A percentile compares a stretch with the other conserved stretches of the same genome.
Evolutionary conservation across 2,113 vertebrate genomes (phyloP).

Genomic region (Diphyllodes magnificus): DNA sequence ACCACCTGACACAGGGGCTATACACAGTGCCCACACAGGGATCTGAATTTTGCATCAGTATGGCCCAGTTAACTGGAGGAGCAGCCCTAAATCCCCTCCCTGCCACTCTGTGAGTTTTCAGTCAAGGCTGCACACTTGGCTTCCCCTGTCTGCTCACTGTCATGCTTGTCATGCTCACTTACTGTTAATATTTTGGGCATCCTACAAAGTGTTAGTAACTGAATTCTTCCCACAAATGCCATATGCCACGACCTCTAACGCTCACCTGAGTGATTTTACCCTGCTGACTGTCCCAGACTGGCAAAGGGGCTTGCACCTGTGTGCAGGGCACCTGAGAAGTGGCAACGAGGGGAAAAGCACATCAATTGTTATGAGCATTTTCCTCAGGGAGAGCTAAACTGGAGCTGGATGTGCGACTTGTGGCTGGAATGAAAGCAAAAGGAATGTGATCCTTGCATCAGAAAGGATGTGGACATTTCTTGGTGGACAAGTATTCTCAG

Average conservation of each 20-base stretch:
- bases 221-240: neutral
- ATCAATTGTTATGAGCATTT: neutral
- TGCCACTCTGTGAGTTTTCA: neutral
- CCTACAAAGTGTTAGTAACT: neutral
- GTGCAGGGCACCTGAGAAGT: neutral
- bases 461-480: neutral
- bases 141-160: neutral
- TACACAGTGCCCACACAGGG: fast-evolving
- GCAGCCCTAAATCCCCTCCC: neutral
- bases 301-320: neutral
- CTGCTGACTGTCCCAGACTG: neutral
- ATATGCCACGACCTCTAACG: neutral
- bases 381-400: neutral
- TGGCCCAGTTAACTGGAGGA: neutral
- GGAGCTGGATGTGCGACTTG: neutral
- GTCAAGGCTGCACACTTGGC: neutral
- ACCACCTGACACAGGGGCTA: neutral
- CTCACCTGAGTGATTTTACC: neutral
- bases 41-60: neutral
- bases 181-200: neutral
- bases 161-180: neutral
- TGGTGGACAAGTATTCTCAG: neutral
- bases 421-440: neutral
- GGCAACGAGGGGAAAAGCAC: too few relatives aligned
- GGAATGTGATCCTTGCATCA: neutral